Evolutionary conservation across 2,888 invertebrate genomes (phyloP), one percentile per base, ranked within the genome.

Genomic region (Lasioglossum vierecki): DNA sequence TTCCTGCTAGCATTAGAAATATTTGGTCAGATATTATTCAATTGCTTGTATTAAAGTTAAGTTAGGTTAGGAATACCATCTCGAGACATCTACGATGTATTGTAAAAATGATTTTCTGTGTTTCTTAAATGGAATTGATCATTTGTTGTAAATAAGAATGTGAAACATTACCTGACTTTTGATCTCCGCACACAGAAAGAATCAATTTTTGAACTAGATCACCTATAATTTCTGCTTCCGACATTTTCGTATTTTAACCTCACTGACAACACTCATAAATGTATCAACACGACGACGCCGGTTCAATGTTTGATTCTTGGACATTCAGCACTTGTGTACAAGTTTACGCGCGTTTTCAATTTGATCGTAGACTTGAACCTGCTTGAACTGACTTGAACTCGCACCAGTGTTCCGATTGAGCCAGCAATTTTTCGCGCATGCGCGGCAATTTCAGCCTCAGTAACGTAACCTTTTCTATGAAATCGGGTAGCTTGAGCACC

Each of bases 131-230:
- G 18, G 2, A 44, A 71, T 26, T 26, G 15, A 6, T 46, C n/a
- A 30, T 46, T 22, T 6, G 4, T 11, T 13, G 26, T n/a, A 35
- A 73, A 22, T 49, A 35, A 22, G 0, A 73, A 35, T 35, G 35
- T 53, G 22, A 0, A 73, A 68, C 86, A 88, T 91, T 88, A 94
- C 95, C 95, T 93, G 94, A 93, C 75, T 93, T 94, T 83, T 94
- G 94, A 80, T 95, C 94, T 15, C 95, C 94, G 74, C 94, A 94
- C 57, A 95, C 74, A 8, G 95, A 94, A 70, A 92, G 84, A 76
- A 95, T 92, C 90, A 95, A 91, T 91, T 94, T 94, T 76, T 94
- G 94, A 11, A 95, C 90, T 11, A 95, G 85, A 89, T 95, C 95
- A 66, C 93, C 93, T 8, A 95, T 91, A 41, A 92, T 94, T 83